Percentiles rank a stretch among this genome's conserved stretches.
These are phyloP conservation scores for Polypterus senegalus DNA, from an alignment of 2,113 vertebrate genomes.

Conservation along the genomic window DNA sequence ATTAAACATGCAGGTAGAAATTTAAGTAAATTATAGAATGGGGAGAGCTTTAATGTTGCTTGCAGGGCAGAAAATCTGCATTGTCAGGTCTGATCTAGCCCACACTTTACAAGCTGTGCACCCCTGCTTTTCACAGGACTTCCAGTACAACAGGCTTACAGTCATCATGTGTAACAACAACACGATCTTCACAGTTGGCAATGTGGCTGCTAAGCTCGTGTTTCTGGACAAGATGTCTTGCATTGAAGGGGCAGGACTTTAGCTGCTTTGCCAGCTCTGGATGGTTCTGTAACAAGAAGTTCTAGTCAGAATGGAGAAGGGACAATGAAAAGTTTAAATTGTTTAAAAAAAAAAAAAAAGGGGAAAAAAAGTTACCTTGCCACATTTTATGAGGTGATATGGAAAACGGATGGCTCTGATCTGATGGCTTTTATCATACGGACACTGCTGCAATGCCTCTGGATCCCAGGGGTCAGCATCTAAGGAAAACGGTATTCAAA, in stretches of 20 bases:
- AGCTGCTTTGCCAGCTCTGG: slow-evolving; percentile 43
- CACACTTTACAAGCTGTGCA: neutral
- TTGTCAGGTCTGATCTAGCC: neutral
- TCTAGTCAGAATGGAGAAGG: neutral
- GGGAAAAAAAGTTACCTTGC: slow-evolving; percentile 47
- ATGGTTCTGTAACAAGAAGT: slow-evolving; percentile 46
- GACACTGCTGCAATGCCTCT: slow-evolving; percentile 69
- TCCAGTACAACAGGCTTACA: slow-evolving; percentile 21
- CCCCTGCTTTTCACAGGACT: neutral
- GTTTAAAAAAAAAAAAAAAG: neutral
- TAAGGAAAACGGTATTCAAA: too few relatives aligned
- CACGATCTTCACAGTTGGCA: slow-evolving; percentile 37
- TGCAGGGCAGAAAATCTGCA: neutral
- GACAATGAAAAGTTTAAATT: neutral
- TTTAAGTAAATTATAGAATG: too few relatives aligned
- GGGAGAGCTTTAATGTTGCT: neutral
- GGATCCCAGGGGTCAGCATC: slow-evolving; percentile 41
- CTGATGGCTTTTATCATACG: slow-evolving; percentile 64
- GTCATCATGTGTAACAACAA: slow-evolving; percentile 16
- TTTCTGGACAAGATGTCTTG: slow-evolving; percentile 52
- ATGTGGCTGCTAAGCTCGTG: slow-evolving; percentile 43
- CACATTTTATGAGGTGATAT: slow-evolving; percentile 85
- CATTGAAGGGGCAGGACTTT: slow-evolving; percentile 64
- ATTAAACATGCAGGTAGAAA: too few relatives aligned
- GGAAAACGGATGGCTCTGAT: slow-evolving; percentile 73